Evolutionary conservation across 2,113 vertebrate species (phyloP).

Genomic region (Austrofundulus limnaeus): DNA sequence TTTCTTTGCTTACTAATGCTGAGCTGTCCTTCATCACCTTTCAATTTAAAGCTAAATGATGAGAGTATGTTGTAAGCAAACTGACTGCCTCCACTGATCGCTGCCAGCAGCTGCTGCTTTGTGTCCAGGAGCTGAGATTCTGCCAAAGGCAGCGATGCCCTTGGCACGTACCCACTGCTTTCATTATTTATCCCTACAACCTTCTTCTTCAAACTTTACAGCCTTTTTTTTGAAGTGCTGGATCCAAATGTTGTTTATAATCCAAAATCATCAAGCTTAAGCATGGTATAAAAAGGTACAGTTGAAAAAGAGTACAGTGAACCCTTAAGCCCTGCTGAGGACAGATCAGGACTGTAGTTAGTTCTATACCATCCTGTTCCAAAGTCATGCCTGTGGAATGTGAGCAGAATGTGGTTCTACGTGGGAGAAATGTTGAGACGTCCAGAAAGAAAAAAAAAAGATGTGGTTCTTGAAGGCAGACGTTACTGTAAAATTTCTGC

Average conservation of each 20-base stretch:
- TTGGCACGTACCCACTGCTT: slow-evolving; percentile 45
- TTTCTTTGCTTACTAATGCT: slow-evolving; percentile 21
- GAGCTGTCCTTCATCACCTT: slow-evolving; percentile 28
- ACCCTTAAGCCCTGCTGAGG: too few relatives aligned
- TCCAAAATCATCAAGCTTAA: neutral
- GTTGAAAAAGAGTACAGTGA: too few relatives aligned
- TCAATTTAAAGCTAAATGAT: slow-evolving; percentile 45
- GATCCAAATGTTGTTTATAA: neutral
- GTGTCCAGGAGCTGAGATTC: slow-evolving; percentile 51
- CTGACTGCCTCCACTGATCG: slow-evolving; percentile 37
- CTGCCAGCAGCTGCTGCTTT: slow-evolving; percentile 59
- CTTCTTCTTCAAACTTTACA: slow-evolving; percentile 16
- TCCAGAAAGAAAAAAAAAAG: too few relatives aligned
- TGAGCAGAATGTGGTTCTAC: too few relatives aligned
- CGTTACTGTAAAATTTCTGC: too few relatives aligned
- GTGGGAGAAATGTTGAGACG: too few relatives aligned
- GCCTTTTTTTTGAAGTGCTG: slow-evolving; percentile 7
- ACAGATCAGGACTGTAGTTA: too few relatives aligned
- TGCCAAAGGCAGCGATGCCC: slow-evolving; percentile 60
- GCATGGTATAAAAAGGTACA: too few relatives aligned
- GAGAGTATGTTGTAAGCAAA: slow-evolving; percentile 36
- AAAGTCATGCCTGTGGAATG: too few relatives aligned
- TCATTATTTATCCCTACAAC: slow-evolving; percentile 44
- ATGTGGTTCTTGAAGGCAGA: too few relatives aligned
- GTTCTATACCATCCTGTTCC: too few relatives aligned